Percentiles rank a stretch among this genome's conserved stretches.
phyloP scores from a whole-genome alignment of 1,140 invertebrate genomes.

The Pantala flavescens region DNA sequence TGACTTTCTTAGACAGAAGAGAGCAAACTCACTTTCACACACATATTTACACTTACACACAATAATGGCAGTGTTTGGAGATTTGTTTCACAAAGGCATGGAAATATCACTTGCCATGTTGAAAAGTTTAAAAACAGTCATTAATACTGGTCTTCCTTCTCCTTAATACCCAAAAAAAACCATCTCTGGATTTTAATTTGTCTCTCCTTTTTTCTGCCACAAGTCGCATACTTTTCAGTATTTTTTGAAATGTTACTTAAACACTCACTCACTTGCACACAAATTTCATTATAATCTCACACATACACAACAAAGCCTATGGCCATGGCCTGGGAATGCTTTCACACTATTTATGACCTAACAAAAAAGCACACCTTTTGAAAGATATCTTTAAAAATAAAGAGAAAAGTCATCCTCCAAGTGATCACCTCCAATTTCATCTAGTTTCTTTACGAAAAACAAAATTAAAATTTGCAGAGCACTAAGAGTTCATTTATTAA shows the following conservation, averaged over 20 bases:
- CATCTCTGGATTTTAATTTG: background rate
- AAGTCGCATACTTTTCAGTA: constrained; percentile 1
- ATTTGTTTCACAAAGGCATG: constrained; percentile 6
- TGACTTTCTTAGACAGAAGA: background rate
- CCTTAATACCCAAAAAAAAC: background rate
- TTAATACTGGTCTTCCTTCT: constrained; percentile 6
- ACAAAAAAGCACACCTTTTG: background rate
- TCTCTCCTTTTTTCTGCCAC: background rate
- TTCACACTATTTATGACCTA: background rate
- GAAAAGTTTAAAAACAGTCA: constrained; percentile 10
- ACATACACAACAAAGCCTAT: background rate
- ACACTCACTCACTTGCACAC: background rate
- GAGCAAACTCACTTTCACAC: background rate
- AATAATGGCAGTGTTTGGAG: constrained; percentile 9
- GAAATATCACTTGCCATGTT: constrained; percentile 9
- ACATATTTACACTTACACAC: background rate
- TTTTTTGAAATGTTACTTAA: background rate
- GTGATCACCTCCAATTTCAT: background rate
- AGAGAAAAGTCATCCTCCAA: background rate
- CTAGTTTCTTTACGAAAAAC: background rate
- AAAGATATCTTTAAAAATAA: background rate
- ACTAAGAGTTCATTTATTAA: background rate
- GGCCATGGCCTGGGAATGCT: constrained; percentile 2
- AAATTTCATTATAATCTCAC: background rate
- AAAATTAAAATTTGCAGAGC: constrained; percentile 11